Conservation (phyloP, 2,888 invertebrate genomes). For the Leucophora obtusa region DNA sequence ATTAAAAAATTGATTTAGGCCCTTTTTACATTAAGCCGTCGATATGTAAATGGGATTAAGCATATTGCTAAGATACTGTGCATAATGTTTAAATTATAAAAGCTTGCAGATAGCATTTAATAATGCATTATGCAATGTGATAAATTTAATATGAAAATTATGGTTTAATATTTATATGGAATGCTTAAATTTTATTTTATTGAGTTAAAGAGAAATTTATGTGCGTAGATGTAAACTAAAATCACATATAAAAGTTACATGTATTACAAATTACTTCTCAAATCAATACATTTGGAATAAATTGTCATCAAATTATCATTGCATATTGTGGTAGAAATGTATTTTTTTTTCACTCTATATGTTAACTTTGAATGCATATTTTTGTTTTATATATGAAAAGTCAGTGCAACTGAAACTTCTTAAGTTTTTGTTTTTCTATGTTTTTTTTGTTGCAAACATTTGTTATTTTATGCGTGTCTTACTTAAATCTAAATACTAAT, state of each 20-base stretch:
- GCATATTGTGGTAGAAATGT: too few species aligned
- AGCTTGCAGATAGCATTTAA: background rate
- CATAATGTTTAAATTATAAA: background rate
- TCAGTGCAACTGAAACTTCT: background rate
- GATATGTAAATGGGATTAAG: too few species aligned
- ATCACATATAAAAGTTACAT: too few species aligned
- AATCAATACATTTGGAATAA: background rate
- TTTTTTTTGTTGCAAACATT: background rate
- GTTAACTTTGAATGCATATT: too few species aligned
- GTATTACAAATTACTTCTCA: background rate
- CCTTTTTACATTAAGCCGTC: too few species aligned
- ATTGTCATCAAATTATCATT: too few species aligned
- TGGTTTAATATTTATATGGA: background rate
- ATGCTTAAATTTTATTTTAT: background rate
- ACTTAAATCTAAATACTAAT: conserved; percentile 11
- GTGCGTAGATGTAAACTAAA: background rate
- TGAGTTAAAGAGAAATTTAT: too few species aligned
- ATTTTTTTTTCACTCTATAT: too few species aligned
- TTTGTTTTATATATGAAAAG: too few species aligned
- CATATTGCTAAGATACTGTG: background rate
- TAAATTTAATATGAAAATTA: background rate
- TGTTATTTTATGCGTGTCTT: background rate
- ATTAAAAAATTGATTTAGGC: too few species aligned
- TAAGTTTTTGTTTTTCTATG: too few species aligned
- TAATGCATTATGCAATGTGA: background rate